Conservation (phyloP, 1,140 invertebrate genomes). For the Elysia chlorotica region DNA sequence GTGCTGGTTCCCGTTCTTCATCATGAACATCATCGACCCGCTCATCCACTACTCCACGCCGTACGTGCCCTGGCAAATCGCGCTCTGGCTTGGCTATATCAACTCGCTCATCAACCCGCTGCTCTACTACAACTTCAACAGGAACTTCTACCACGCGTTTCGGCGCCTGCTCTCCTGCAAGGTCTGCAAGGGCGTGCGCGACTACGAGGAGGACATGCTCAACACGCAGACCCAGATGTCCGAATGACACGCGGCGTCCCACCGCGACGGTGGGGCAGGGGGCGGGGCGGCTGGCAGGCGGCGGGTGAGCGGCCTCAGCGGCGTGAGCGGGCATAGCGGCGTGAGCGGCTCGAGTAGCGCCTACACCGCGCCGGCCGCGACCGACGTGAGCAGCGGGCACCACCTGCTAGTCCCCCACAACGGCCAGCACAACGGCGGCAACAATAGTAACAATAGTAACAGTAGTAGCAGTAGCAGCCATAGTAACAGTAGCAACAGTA, state of each 20-base stretch:
- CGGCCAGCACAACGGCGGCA: too few relatives aligned
- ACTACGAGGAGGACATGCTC: slow-evolving; percentile 43
- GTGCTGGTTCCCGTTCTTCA: slow-evolving; percentile 63
- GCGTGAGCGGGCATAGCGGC: slow-evolving; percentile 6
- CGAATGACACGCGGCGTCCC: slow-evolving; percentile 37
- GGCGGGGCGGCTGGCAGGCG: too few relatives aligned
- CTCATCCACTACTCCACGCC: slow-evolving; percentile 51
- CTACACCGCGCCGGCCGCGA: too few relatives aligned
- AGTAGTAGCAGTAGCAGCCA: slow-evolving; percentile 6
- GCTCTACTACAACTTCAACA: slow-evolving; percentile 85
- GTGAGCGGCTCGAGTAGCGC: too few relatives aligned
- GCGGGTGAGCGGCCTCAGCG: slow-evolving; percentile 8
- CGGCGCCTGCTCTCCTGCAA: slow-evolving; percentile 49
- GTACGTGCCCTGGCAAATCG: slow-evolving; percentile 47
- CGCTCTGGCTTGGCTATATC: slow-evolving; percentile 75
- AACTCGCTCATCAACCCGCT: slow-evolving; percentile 89
- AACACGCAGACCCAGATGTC: slow-evolving; percentile 34
- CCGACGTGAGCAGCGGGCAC: too few relatives aligned
- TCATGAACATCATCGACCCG: slow-evolving; percentile 58
- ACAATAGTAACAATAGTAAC: background rate
- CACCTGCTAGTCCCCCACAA: background rate
- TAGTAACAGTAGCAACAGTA: background rate
- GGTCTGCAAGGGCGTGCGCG: slow-evolving; percentile 47
- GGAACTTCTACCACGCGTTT: slow-evolving; percentile 90
- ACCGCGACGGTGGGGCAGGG: too few relatives aligned